phyloP scores from a whole-genome alignment of 2,113 vertebrate genomes.

The Pterocles burchelli region DNA sequence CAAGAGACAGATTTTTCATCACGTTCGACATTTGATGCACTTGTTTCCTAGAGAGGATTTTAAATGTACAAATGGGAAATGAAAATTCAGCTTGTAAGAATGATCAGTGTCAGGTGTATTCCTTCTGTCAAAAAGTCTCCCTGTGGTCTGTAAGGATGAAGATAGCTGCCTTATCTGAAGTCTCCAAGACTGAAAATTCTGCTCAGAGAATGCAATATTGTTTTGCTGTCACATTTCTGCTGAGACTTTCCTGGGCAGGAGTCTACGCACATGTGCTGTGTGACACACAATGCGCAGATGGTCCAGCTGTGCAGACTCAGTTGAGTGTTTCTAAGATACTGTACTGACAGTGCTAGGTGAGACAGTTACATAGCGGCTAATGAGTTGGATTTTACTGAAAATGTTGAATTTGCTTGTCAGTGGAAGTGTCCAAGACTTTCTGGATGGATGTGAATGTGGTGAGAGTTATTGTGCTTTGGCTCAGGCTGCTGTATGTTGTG shows the following conservation, averaged over 20 bases:
- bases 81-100: background rate
- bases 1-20: background rate
- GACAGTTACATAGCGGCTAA: background rate
- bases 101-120: background rate
- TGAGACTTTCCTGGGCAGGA: background rate
- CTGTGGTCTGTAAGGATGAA: background rate
- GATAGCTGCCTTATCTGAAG: background rate
- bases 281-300: background rate
- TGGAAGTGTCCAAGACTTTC: background rate
- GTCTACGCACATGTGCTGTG: background rate
- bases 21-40: background rate
- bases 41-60: background rate
- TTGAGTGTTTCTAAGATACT: fast-evolving
- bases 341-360: background rate
- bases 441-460: background rate
- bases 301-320: background rate
- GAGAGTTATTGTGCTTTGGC: background rate
- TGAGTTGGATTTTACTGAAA: background rate
- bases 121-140: background rate
- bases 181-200: background rate
- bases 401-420: background rate
- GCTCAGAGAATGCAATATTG: background rate
- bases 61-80: background rate
- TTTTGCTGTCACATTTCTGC: background rate
- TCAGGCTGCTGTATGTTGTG: background rate